Conservation (phyloP, 1,140 invertebrate genomes). For the Littorina saxatilis region DNA sequence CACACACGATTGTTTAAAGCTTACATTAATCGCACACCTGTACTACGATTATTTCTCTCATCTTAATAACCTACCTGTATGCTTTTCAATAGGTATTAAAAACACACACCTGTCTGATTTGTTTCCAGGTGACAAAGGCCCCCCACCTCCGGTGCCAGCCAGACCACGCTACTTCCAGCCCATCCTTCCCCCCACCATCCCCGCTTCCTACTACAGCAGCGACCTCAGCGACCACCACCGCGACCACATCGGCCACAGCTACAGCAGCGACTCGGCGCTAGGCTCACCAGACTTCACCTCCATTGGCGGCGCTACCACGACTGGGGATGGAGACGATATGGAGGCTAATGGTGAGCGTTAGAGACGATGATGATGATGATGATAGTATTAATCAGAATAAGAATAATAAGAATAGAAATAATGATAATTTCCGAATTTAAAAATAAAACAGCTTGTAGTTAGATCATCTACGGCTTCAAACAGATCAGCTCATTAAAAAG, state of each 20-base stretch:
- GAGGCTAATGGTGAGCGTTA: conserved; percentile 30
- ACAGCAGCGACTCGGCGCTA: conserved; percentile 67
- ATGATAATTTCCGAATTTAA: no score
- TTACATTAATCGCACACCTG: background rate
- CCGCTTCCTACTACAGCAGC: conserved; percentile 39
- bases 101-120: background rate
- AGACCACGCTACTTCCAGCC: conserved; percentile 50
- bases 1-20: background rate
- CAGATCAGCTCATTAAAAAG: no score
- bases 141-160: conserved; percentile 40
- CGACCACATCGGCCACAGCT: conserved; percentile 47
- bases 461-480: no score
- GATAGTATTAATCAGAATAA: no score
- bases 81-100: background rate
- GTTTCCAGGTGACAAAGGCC: conserved; percentile 28
- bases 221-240: conserved; percentile 52
- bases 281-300: conserved; percentile 61
- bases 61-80: background rate
- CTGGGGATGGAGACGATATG: conserved; percentile 42
- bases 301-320: conserved; percentile 44
- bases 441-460: no score
- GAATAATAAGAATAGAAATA: no score
- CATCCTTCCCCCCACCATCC: conserved; percentile 31
- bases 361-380: no score
- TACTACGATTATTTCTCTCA: background rate